Conservation (phyloP, 2,888 invertebrate genomes). For the Trichogramma evanescens region DNA sequence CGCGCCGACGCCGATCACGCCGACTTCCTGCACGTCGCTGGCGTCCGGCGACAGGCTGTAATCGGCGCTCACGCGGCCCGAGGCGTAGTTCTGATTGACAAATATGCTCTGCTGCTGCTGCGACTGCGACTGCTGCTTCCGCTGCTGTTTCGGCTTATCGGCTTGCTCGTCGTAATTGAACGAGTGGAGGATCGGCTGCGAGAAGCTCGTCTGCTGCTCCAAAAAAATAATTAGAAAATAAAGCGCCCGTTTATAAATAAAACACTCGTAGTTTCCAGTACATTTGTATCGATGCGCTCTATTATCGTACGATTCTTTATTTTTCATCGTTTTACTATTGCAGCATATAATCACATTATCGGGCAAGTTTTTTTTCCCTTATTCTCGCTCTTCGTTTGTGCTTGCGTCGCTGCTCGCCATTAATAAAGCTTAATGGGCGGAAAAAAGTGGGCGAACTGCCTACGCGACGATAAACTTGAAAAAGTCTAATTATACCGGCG, state of each 20-base stretch:
- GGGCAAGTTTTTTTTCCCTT: no score
- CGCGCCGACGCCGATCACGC: conserved; percentile 24
- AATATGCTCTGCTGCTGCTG: conserved; percentile 37
- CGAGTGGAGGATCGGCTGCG: conserved; percentile 41
- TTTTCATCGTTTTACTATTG: no score
- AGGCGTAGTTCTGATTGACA: conserved; percentile 34
- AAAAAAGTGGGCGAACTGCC: no score
- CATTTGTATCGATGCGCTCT: no score
- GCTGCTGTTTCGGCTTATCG: conserved; percentile 33
- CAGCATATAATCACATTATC: no score
- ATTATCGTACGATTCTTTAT: no score
- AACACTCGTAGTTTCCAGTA: neutral
- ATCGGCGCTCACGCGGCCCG: conserved; percentile 37
- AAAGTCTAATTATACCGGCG: no score
- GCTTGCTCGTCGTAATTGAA: conserved; percentile 43
- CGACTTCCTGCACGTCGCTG: conserved; percentile 6
- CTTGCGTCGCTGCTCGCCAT: no score
- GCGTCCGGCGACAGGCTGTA: conserved; percentile 34
- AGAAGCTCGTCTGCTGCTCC: conserved; percentile 28
- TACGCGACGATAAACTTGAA: no score
- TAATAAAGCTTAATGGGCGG: no score
- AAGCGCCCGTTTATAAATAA: neutral
- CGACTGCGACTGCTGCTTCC: conserved; percentile 21
- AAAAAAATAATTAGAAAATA: neutral
- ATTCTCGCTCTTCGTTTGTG: no score